Evolutionary conservation across 2,888 invertebrate species (phyloP).

Genomic region (Cristatella mucedo): DNA sequence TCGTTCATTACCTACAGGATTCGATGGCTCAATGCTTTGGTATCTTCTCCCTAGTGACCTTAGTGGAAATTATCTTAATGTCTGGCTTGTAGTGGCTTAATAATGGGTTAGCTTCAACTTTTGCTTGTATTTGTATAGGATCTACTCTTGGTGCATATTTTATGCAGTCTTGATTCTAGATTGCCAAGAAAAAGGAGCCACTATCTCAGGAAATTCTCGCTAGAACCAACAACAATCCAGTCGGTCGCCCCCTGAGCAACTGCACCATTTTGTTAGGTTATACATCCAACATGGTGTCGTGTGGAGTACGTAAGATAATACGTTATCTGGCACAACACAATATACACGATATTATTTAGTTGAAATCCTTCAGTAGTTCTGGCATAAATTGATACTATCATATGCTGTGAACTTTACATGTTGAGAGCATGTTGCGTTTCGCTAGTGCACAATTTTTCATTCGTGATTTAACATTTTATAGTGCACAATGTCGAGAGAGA

Average conservation of each 20-base stretch:
- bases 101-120: too few species aligned
- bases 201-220: slow-evolving; percentile 49
- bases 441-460: too few species aligned
- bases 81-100: slow-evolving; percentile 7
- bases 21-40: neutral
- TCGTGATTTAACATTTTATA: too few species aligned
- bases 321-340: slow-evolving; percentile 67
- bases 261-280: slow-evolving; percentile 94
- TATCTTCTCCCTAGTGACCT: neutral
- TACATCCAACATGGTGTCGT: slow-evolving; percentile 91
- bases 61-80: slow-evolving; percentile 5
- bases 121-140: too few species aligned
- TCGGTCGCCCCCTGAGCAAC: slow-evolving; percentile 31
- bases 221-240: slow-evolving; percentile 58
- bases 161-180: slow-evolving; percentile 33
- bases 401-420: too few species aligned
- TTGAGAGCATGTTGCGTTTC: too few species aligned
- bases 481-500: too few species aligned
- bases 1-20: too few species aligned
- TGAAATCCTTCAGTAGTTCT: too few species aligned
- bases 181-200: slow-evolving; percentile 55
- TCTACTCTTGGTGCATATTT: neutral
- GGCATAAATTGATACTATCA: too few species aligned
- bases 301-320: slow-evolving; percentile 78
- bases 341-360: too few species aligned